These are phyloP conservation scores for Leuciscus waleckii DNA, from an alignment of 2,797 vertebrate genomes.

Conservation along the genomic window DNA sequence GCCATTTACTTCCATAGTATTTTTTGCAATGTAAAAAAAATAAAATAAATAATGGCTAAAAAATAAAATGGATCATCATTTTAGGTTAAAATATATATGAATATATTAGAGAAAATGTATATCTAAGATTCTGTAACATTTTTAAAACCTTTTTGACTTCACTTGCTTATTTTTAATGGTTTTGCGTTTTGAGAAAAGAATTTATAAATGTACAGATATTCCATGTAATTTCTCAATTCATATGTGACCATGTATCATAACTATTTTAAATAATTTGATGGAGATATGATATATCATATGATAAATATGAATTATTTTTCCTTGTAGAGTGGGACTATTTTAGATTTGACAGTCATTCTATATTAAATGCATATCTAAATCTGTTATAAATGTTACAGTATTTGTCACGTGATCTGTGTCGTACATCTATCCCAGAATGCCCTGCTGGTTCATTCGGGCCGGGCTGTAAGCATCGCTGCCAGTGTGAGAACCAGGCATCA, in stretches of 20 bases:
- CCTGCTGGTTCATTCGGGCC: slow-evolving; percentile 83
- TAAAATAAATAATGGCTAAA: neutral
- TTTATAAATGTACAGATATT: neutral
- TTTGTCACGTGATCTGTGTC: neutral
- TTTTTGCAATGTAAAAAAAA: neutral
- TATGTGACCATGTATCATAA: neutral
- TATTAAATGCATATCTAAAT: neutral
- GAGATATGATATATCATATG: neutral
- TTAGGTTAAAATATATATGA: neutral
- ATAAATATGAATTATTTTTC: neutral
- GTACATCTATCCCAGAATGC: slow-evolving; percentile 79
- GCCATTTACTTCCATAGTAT: no score
- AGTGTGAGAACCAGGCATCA: slow-evolving; percentile 85
- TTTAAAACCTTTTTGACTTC: neutral
- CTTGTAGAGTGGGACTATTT: neutral
- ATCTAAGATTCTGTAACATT: neutral
- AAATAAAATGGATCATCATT: neutral
- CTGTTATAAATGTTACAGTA: neutral
- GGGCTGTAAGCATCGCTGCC: slow-evolving; percentile 83
- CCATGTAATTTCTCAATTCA: neutral
- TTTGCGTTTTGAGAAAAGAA: neutral
- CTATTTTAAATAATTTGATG: neutral
- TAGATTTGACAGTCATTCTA: neutral
- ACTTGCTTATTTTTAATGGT: neutral
- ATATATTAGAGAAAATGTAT: neutral